These are phyloP conservation scores for Calliphora vomitoria DNA, from an alignment of 2,888 invertebrate species.

Conservation along the genomic window DNA sequence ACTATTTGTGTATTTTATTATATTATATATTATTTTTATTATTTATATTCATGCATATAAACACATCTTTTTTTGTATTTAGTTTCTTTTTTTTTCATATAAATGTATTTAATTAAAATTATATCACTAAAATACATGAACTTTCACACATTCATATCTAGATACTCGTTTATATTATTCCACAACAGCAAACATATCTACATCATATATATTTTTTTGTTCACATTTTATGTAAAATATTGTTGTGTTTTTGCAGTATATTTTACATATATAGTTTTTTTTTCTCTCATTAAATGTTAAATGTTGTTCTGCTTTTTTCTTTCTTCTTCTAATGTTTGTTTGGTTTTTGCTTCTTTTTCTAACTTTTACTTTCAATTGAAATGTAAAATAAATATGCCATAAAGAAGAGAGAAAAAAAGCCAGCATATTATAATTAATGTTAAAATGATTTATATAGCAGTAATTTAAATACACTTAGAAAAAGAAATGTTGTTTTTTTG, in stretches of 20 bases:
- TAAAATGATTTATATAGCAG: slow-evolving; percentile 9
- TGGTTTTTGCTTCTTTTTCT: slow-evolving; percentile 22
- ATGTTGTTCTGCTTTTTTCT: slow-evolving; percentile 68
- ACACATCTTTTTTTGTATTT: neutral
- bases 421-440: slow-evolving; percentile 4
- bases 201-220: neutral
- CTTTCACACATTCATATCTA: slow-evolving; percentile 32
- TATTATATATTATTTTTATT: slow-evolving; percentile 38
- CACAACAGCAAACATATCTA: neutral
- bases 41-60: neutral
- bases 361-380: slow-evolving; percentile 50
- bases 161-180: neutral
- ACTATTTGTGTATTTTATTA: slow-evolving; percentile 30
- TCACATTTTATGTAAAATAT: slow-evolving; percentile 9
- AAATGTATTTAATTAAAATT: slow-evolving; percentile 66
- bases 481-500: slow-evolving; percentile 3
- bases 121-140: slow-evolving; percentile 37
- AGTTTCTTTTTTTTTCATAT: neutral
- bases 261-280: slow-evolving; percentile 26
- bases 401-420: slow-evolving; percentile 6
- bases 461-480: slow-evolving; percentile 29
- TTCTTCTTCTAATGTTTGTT: no score
- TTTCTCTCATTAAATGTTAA: slow-evolving; percentile 64
- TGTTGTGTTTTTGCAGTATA: neutral
- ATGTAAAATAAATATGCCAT: neutral